These are phyloP conservation scores for Hartigia nigra DNA, from an alignment of 2,888 invertebrate genomes.

Conservation along the genomic window DNA sequence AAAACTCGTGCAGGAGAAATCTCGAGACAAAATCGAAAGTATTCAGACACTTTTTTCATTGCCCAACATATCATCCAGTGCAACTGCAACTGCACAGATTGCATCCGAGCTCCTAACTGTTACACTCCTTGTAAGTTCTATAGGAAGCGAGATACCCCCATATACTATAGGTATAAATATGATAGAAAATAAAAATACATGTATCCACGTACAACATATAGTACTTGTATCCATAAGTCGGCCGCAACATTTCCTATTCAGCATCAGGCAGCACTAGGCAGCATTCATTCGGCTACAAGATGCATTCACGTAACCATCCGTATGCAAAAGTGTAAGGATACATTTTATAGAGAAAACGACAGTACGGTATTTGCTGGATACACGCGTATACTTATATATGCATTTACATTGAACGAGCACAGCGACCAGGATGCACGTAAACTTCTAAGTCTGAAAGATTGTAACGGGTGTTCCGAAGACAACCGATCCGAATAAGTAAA, in stretches of 20 bases:
- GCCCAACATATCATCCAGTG: not conserved
- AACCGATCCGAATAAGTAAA: not conserved
- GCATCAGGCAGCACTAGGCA: not conserved
- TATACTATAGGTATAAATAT: too few species aligned
- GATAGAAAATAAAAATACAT: not conserved
- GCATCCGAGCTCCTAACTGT: not conserved
- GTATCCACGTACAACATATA: not conserved
- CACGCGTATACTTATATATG: not conserved
- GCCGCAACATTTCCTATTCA: not conserved
- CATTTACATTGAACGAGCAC: not conserved
- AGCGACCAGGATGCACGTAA: not conserved
- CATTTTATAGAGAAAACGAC: not conserved
- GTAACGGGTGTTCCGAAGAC: not conserved
- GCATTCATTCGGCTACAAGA: not conserved
- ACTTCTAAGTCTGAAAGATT: not conserved
- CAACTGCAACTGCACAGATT: not conserved
- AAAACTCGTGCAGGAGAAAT: not conserved
- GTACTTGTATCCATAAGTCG: not conserved
- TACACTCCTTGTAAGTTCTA: not conserved
- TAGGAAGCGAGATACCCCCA: not conserved
- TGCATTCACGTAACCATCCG: not conserved
- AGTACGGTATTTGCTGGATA: not conserved
- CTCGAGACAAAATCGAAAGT: not conserved
- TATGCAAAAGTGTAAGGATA: not conserved
- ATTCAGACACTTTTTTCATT: not conserved